Conservation (phyloP, 2,797 vertebrate species). For the Esox masquinongy region DNA sequence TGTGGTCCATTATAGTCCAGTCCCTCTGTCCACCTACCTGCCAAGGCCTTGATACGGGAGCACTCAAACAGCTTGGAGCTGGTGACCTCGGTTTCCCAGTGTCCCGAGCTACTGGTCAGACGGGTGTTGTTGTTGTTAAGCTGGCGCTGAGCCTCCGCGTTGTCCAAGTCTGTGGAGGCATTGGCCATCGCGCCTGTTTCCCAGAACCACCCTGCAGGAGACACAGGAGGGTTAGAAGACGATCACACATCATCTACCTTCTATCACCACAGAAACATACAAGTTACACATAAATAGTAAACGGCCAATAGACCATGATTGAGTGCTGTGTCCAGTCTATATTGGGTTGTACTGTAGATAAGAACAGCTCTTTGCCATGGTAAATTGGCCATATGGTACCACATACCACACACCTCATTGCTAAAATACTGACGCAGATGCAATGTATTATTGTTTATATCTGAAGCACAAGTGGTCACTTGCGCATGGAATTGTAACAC, state of each 20-base stretch:
- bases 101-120: constrained; percentile 77
- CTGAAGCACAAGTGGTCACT: background rate
- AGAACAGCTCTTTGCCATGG: too few species aligned
- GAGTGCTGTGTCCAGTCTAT: too few species aligned
- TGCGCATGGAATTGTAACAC: background rate
- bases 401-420: too few species aligned
- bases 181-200: constrained; percentile 79
- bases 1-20: background rate
- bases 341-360: too few species aligned
- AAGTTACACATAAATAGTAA: too few species aligned
- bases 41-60: constrained; percentile 90
- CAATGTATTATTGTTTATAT: too few species aligned
- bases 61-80: constrained; percentile 91
- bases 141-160: constrained; percentile 84
- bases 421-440: background rate
- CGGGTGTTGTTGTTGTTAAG: constrained; percentile 84
- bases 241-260: background rate
- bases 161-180: constrained; percentile 87
- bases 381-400: too few species aligned
- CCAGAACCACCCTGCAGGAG: constrained; percentile 36
- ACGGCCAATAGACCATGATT: too few species aligned
- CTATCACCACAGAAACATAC: too few species aligned
- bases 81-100: constrained; percentile 81
- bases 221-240: background rate
- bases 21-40: constrained; percentile 68